Conservation (phyloP, 2,888 invertebrate genomes). For the Trisateles emortualis region DNA sequence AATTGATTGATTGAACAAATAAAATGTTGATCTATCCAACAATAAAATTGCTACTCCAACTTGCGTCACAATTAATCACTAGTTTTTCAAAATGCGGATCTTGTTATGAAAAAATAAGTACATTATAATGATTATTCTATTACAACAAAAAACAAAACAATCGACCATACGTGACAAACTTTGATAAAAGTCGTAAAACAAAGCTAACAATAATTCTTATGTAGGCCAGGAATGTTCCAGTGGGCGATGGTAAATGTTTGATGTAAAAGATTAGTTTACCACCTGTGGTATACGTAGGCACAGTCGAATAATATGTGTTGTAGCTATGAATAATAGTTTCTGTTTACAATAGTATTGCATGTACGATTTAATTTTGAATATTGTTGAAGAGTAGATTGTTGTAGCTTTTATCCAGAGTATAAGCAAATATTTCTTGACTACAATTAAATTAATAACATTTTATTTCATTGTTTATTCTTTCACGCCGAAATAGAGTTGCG, state of each 20-base stretch:
- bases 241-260: constrained; percentile 31
- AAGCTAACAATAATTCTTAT: constrained; percentile 30
- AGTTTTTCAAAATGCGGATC: too few relatives aligned
- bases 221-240: constrained; percentile 19
- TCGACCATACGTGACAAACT: constrained; percentile 28
- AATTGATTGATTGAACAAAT: too few relatives aligned
- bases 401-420: not conserved
- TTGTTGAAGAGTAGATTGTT: not conserved
- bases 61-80: too few relatives aligned
- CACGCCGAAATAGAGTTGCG: too few relatives aligned
- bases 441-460: too few relatives aligned
- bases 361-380: not conserved
- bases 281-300: constrained; percentile 27
- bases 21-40: too few relatives aligned
- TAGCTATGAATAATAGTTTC: not conserved
- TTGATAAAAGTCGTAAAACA: constrained; percentile 43
- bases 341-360: not conserved
- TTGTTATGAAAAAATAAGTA: too few relatives aligned
- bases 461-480: too few relatives aligned
- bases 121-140: too few relatives aligned
- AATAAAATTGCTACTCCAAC: too few relatives aligned
- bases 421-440: not conserved
- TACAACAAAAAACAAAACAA: not conserved
- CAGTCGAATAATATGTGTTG: too few relatives aligned
- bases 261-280: constrained; percentile 31